phyloP scores from a whole-genome alignment of 2,888 invertebrate species.

The Nudaria mundana region DNA sequence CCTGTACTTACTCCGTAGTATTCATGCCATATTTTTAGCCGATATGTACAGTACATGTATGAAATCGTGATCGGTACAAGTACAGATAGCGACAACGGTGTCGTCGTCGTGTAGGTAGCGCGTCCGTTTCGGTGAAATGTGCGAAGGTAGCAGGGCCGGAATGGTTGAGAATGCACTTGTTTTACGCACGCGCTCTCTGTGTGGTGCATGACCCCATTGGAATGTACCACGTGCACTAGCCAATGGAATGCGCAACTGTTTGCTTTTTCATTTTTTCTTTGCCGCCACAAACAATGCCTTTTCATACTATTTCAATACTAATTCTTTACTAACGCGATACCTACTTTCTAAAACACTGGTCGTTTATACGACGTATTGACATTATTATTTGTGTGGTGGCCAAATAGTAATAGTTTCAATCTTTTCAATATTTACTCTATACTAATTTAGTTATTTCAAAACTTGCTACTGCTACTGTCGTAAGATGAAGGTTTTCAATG shows the following conservation, averaged over 20 bases:
- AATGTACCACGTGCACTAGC: constrained; percentile 79
- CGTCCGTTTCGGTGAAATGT: constrained; percentile 30
- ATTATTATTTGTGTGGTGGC: constrained; percentile 41
- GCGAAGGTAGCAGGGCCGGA: constrained; percentile 37
- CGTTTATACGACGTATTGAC: constrained; percentile 43
- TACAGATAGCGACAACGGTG: constrained; percentile 4
- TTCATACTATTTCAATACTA: constrained; percentile 74
- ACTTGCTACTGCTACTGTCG: too few species aligned
- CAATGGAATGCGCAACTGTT: constrained; percentile 79
- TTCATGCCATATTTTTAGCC: constrained; percentile 3
- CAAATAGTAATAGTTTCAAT: constrained; percentile 25
- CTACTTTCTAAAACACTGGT: constrained; percentile 60
- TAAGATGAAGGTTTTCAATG: too few species aligned
- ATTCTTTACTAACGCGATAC: constrained; percentile 60
- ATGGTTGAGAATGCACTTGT: constrained; percentile 62
- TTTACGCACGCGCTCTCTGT: constrained; percentile 68
- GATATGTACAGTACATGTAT: constrained; percentile 1
- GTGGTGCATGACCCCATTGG: constrained; percentile 78
- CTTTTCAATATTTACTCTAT: too few species aligned
- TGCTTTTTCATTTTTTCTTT: constrained; percentile 71
- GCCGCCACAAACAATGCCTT: constrained; percentile 74
- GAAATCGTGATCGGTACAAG: constrained; percentile 5
- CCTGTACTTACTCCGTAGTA: not conserved
- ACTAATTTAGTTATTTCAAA: too few species aligned
- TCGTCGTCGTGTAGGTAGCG: constrained; percentile 2